phyloP scores from a whole-genome alignment of 2,113 vertebrate species.

The Takifugu bimaculatus region DNA sequence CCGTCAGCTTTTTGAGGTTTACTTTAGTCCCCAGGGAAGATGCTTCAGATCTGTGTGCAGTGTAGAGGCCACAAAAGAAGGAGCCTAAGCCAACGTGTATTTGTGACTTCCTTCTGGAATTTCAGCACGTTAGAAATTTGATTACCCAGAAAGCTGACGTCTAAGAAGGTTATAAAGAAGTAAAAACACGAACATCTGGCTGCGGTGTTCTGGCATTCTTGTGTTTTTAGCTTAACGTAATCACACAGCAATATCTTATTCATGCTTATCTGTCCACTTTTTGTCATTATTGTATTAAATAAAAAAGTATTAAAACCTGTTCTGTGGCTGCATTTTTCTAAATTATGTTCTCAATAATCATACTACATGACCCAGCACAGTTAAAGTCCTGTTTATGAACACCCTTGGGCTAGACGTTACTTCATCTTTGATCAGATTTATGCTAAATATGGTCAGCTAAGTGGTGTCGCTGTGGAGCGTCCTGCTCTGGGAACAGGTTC shows the following conservation, averaged over 20 bases:
- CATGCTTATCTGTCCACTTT: neutral
- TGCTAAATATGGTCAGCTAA: too few species aligned
- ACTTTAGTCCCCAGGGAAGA: neutral
- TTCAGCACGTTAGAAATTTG: slow-evolving; percentile 10
- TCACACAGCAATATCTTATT: neutral
- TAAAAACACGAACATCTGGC: neutral
- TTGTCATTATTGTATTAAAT: neutral
- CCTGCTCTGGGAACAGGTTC: too few species aligned
- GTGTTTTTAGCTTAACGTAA: slow-evolving; percentile 13
- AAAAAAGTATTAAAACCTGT: too few species aligned
- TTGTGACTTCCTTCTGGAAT: slow-evolving; percentile 14
- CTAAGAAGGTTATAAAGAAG: neutral
- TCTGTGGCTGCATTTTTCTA: too few species aligned
- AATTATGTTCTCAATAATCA: too few species aligned
- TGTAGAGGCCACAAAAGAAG: slow-evolving; percentile 3
- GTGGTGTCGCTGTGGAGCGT: too few species aligned
- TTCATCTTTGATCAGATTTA: too few species aligned
- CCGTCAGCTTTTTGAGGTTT: slow-evolving; percentile 1
- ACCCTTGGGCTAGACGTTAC: too few species aligned
- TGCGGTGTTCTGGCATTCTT: neutral
- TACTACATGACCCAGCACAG: too few species aligned
- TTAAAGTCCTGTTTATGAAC: too few species aligned
- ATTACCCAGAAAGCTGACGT: slow-evolving; percentile 10
- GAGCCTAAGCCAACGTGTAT: neutral
- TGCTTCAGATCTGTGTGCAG: slow-evolving; percentile 3